Evolutionary conservation across 2,113 vertebrate genomes (phyloP).

Genomic region (Chinchilla lanigera): DNA sequence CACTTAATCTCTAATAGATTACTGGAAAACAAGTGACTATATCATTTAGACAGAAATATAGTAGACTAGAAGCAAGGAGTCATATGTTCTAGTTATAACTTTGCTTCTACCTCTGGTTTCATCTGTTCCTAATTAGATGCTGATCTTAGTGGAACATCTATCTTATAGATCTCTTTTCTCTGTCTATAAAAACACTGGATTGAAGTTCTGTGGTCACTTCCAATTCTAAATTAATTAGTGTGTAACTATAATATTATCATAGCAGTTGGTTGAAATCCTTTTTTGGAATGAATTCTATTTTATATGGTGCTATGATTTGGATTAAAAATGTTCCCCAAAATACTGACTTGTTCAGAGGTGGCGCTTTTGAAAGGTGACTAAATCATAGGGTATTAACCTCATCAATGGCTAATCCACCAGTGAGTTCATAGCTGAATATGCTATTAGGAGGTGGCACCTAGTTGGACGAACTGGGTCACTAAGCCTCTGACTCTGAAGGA

Average conservation of each 20-base stretch:
- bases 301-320: background rate
- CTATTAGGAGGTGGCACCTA: background rate
- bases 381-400: background rate
- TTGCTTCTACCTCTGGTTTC: constrained; percentile 17
- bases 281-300: constrained; percentile 1
- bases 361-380: background rate
- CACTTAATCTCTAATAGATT: constrained; percentile 32
- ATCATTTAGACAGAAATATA: background rate
- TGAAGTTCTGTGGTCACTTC: constrained; percentile 6
- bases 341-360: background rate
- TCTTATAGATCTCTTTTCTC: background rate
- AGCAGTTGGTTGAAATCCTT: constrained; percentile 25
- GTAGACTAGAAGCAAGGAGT: background rate
- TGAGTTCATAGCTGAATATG: background rate
- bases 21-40: background rate
- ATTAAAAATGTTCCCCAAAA: background rate
- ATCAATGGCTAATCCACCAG: background rate
- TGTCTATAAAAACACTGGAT: background rate
- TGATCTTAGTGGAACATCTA: background rate
- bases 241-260: background rate
- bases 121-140: background rate
- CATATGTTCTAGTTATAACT: background rate
- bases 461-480: background rate
- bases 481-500: background rate
- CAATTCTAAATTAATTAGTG: constrained; percentile 26